Evolutionary conservation across 1,140 invertebrate genomes (phyloP).

Genomic region (Campodea augens): DNA sequence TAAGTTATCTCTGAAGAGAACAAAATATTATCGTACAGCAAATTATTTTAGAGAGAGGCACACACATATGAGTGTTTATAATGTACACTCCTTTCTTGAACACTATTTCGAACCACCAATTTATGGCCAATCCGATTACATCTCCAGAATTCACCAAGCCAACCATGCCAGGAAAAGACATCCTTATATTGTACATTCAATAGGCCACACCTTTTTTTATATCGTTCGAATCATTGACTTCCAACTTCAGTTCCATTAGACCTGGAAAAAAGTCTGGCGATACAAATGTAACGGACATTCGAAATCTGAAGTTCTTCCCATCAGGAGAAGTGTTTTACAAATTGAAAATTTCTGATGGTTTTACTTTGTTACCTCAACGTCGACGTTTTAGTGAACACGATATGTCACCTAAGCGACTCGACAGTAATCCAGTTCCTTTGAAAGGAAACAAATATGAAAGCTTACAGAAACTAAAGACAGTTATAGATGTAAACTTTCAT

Average conservation of each 20-base stretch:
- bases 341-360: background rate
- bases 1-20: background rate
- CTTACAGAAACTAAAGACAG: constrained; percentile 1
- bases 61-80: constrained; percentile 1
- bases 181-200: constrained; percentile 8
- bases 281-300: background rate
- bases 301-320: background rate
- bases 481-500: constrained; percentile 2
- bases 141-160: constrained; percentile 11
- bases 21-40: constrained; percentile 1
- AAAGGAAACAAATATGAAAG: background rate
- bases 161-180: constrained; percentile 7
- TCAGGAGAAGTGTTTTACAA: background rate
- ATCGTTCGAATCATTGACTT: background rate
- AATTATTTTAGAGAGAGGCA: constrained; percentile 1
- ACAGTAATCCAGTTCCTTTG: background rate
- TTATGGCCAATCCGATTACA: background rate
- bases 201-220: constrained; percentile 1
- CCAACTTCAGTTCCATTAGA: constrained; percentile 1
- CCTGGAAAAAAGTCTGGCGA: background rate
- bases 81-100: background rate
- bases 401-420: background rate
- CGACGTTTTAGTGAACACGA: background rate
- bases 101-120: background rate
- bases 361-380: background rate